Conservation (phyloP, 2,888 invertebrate species). For the Drosophila fulvimacula region DNA sequence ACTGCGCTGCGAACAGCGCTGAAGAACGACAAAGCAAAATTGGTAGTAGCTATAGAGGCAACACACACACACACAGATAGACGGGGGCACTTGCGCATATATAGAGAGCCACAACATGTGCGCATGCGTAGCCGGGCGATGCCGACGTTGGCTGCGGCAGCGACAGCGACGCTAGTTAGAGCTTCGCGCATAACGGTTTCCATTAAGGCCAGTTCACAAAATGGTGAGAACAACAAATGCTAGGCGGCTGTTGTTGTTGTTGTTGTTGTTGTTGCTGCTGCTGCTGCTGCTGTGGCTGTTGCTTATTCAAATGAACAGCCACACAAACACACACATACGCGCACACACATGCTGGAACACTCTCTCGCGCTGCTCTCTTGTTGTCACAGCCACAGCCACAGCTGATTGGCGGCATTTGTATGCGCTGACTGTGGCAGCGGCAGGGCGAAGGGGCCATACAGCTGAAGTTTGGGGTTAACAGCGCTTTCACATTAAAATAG, state of each 20-base stretch:
- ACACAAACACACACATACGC: constrained; percentile 31
- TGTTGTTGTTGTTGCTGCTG: constrained; percentile 32
- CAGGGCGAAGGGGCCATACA: not conserved
- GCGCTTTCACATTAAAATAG: constrained; percentile 81
- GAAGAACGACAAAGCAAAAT: constrained; percentile 64
- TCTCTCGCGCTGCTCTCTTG: constrained; percentile 58
- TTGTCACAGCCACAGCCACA: constrained; percentile 73
- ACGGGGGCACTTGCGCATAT: constrained; percentile 16
- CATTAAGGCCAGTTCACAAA: constrained; percentile 83
- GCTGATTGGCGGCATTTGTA: constrained; percentile 76
- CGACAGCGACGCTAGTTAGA: constrained; percentile 58
- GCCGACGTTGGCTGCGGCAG: constrained; percentile 30
- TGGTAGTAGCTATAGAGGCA: constrained; percentile 47
- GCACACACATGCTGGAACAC: constrained; percentile 25
- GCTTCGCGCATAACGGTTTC: constrained; percentile 84
- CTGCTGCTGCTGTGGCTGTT: constrained; percentile 42
- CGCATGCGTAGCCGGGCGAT: constrained; percentile 69
- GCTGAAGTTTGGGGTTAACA: constrained; percentile 69
- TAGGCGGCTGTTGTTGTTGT: constrained; percentile 47
- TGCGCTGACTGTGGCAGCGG: constrained; percentile 21
- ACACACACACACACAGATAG: constrained; percentile 15
- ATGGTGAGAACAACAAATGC: constrained; percentile 68
- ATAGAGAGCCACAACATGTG: constrained; percentile 62
- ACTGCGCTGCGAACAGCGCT: constrained; percentile 41
- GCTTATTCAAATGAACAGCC: constrained; percentile 81